Conservation (phyloP, 2,113 vertebrate genomes). For the Chionis minor region DNA sequence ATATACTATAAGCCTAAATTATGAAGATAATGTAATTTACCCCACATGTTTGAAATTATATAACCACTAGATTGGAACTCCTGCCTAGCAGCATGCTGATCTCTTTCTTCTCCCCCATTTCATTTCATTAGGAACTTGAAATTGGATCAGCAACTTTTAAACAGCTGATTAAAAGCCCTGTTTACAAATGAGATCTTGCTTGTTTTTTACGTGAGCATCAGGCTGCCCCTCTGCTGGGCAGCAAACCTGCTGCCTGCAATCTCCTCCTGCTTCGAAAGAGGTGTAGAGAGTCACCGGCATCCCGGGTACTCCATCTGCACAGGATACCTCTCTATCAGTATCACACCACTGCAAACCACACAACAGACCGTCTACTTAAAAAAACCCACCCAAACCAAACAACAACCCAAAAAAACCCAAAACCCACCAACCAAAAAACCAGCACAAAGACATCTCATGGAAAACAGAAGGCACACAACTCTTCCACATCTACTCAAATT, state of each 20-base stretch:
- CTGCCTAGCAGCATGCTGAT: not conserved
- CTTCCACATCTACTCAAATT: not conserved
- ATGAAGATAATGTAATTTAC: not conserved
- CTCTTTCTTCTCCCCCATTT: not conserved
- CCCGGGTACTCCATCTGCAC: not conserved
- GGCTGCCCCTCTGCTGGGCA: not conserved
- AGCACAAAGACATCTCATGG: not conserved
- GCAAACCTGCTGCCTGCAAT: not conserved
- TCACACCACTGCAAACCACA: not conserved
- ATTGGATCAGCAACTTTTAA: conserved; percentile 26
- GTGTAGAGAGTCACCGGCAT: not conserved
- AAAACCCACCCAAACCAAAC: not conserved
- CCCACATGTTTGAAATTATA: not conserved
- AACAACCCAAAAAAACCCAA: not conserved
- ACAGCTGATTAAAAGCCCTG: not conserved
- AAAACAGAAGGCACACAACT: not conserved
- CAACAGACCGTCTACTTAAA: not conserved
- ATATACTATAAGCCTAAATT: not conserved
- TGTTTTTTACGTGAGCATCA: not conserved
- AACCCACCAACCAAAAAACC: too few species aligned
- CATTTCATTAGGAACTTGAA: not conserved
- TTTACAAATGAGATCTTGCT: not conserved
- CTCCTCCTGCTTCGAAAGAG: not conserved
- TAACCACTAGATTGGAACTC: not conserved
- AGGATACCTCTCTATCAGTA: not conserved